Evolutionary conservation across 2,888 invertebrate species (phyloP).

Genomic region (Carterocephalus palaemon): DNA sequence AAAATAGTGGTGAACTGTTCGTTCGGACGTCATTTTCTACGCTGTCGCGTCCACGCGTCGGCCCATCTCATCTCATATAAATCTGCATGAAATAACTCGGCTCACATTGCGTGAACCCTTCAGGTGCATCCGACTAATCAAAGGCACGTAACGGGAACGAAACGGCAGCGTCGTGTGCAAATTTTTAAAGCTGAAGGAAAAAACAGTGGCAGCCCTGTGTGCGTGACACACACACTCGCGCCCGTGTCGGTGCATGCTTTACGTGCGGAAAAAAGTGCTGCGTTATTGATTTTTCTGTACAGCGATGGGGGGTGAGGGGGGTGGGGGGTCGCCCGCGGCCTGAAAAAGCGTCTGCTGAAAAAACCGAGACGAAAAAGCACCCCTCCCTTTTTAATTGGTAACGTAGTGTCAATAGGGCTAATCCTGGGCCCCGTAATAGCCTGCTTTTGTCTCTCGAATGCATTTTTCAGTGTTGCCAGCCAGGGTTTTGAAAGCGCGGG

Average conservation of each 20-base stretch:
- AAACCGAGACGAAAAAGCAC: conserved; percentile 78
- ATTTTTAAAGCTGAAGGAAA: conserved; percentile 66
- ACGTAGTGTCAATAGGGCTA: conserved; percentile 79
- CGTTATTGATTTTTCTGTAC: conserved; percentile 80
- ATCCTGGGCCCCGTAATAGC: conserved; percentile 72
- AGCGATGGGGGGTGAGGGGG: conserved; percentile 56
- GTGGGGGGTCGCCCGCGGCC: conserved; percentile 69
- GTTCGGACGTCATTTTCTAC: conserved; percentile 4
- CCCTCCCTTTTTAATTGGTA: conserved; percentile 79
- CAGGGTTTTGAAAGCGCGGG: conserved; percentile 40
- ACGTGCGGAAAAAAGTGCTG: conserved; percentile 80
- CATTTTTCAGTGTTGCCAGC: conserved; percentile 73
- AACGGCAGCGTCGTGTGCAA: conserved; percentile 46
- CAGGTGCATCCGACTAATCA: conserved; percentile 61
- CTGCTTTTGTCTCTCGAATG: conserved; percentile 72
- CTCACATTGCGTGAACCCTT: conserved; percentile 48
- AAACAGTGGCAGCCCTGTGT: conserved; percentile 67
- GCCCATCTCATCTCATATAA: conserved; percentile 10
- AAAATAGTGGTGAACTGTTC: neutral
- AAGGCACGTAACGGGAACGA: conserved; percentile 42
- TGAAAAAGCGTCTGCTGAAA: conserved; percentile 79
- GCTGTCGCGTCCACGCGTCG: conserved; percentile 26
- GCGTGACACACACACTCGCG: conserved; percentile 51
- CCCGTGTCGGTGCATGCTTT: conserved; percentile 77
- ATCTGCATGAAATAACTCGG: conserved; percentile 32